phyloP scores from a whole-genome alignment of 2,888 invertebrate species.

The Orthonychiurus folsomi region DNA sequence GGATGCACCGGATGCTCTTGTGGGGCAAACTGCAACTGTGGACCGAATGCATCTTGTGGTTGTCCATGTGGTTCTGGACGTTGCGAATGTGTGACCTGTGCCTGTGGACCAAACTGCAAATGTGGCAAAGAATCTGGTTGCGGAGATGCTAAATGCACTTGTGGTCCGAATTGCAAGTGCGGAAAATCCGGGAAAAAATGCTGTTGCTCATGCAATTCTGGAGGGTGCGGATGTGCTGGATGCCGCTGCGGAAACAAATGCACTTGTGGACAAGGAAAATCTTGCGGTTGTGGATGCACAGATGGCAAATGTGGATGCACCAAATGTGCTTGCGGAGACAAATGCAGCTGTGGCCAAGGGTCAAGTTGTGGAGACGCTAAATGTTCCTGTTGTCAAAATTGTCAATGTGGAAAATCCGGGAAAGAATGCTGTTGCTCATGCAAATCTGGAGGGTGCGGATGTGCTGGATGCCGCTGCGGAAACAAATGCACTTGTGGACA shows the following conservation, averaged over 20 bases:
- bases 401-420: neutral
- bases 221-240: neutral
- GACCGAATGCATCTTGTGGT: too few species aligned
- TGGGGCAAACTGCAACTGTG: too few species aligned
- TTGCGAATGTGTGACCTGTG: constrained; percentile 1
- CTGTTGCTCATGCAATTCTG: neutral
- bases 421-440: too few species aligned
- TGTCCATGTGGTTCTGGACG: neutral
- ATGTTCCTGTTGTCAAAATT: neutral
- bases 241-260: neutral
- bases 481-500: neutral
- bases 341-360: neutral
- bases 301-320: neutral
- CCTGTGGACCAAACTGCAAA: neutral
- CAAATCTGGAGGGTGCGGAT: too few species aligned
- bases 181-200: neutral
- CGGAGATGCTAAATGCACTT: neutral
- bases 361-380: too few species aligned
- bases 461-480: neutral
- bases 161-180: neutral
- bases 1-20: too few species aligned
- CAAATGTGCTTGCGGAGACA: neutral
- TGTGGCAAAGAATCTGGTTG: neutral
- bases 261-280: neutral
- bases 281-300: neutral